Evolutionary conservation across 2,888 invertebrate genomes (phyloP).

Genomic region (Volucella zonaria): DNA sequence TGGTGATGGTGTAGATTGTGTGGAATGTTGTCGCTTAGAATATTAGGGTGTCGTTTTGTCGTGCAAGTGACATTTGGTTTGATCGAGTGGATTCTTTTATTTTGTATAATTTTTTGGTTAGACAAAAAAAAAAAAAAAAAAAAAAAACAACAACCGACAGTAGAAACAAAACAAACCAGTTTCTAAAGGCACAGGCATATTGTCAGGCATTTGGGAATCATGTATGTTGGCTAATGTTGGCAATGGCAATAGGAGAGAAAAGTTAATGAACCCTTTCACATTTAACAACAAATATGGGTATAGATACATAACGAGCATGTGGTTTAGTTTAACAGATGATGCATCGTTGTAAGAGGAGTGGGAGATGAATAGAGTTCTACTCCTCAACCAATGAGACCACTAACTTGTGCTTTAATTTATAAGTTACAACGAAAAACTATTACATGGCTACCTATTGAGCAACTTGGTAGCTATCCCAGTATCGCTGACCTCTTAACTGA

Average conservation of each 20-base stretch:
- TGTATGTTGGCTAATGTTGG: slow-evolving; percentile 4
- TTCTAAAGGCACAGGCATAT: slow-evolving; percentile 27
- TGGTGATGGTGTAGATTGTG: slow-evolving; percentile 29
- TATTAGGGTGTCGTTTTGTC: slow-evolving; percentile 66
- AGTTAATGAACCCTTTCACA: slow-evolving; percentile 54
- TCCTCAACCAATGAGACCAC: too few relatives aligned
- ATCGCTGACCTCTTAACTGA: too few relatives aligned
- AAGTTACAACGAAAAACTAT: too few relatives aligned
- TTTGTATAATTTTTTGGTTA: slow-evolving; percentile 20
- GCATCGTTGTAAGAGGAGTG: background rate
- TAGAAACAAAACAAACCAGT: slow-evolving; percentile 49
- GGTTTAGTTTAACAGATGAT: slow-evolving; percentile 27
- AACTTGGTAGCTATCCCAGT: too few relatives aligned
- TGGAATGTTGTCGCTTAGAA: slow-evolving; percentile 59
- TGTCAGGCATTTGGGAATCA: slow-evolving; percentile 1
- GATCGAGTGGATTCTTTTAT: slow-evolving; percentile 72
- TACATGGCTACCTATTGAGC: too few relatives aligned
- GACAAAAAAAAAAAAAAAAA: background rate
- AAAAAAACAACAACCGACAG: too few relatives aligned
- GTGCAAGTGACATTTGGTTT: slow-evolving; percentile 72
- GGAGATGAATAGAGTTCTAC: background rate
- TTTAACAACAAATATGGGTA: background rate
- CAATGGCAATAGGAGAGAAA: background rate
- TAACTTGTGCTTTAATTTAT: too few relatives aligned
- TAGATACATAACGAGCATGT: slow-evolving; percentile 22